phyloP scores from a whole-genome alignment of 2,113 vertebrate genomes.

The Nicator chloris region DNA sequence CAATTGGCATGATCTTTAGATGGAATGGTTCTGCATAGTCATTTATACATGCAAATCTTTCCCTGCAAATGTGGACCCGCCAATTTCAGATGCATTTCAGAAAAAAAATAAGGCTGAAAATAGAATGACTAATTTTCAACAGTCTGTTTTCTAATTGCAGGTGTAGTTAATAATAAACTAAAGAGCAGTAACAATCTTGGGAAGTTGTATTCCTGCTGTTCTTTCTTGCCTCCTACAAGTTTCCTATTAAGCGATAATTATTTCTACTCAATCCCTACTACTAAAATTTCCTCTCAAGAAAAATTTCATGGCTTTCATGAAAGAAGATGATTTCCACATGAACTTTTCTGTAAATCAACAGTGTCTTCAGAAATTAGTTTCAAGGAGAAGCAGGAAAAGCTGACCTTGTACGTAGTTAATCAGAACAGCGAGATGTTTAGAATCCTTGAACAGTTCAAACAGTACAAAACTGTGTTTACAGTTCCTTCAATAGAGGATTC shows the following conservation, averaged over 20 bases:
- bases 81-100: background rate
- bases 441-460: background rate
- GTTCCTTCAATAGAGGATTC: background rate
- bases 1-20: background rate
- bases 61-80: background rate
- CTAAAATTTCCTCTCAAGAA: background rate
- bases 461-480: background rate
- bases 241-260: background rate
- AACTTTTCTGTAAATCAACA: background rate
- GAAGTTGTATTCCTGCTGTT: background rate
- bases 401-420: background rate
- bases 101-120: background rate
- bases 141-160: background rate
- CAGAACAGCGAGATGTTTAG: background rate
- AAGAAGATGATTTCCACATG: background rate
- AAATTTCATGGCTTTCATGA: background rate
- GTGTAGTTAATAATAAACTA: conserved; percentile 18
- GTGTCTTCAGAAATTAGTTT: background rate
- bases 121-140: background rate
- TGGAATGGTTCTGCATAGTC: background rate
- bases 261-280: background rate
- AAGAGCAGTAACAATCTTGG: background rate
- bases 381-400: background rate
- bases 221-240: background rate
- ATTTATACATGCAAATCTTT: background rate